Evolutionary conservation across 2,113 vertebrate genomes (phyloP), one percentile per base, ranked within the genome.

Genomic region (Poecilia latipinna): DNA sequence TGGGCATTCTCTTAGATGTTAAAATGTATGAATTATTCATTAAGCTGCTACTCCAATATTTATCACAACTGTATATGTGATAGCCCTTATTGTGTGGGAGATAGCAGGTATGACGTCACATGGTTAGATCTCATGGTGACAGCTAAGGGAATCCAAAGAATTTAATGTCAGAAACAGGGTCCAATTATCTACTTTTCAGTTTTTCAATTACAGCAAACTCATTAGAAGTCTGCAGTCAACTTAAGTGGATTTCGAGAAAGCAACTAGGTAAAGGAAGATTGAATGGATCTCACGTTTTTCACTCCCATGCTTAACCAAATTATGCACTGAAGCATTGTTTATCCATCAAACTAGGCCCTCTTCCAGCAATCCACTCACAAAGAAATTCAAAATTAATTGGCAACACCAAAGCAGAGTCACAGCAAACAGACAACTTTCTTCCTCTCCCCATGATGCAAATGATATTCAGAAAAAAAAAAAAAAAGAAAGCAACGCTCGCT

Each of bases 21-120:
- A 90, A 77, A 75, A 70, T 13, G 39, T 76, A 89, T 95, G 82
- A 93, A 95, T 94, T 82, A 93, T 94, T 89, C 87, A 94, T 39
- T 82, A 86, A 79, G 70, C 78, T 85, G 79, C 86, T 90, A 77
- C 86, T 93, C 68, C 79, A 92, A 82, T 93, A 93, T 94, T 91
- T 91, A 91, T 93, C 54, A 69, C 44, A 31, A 4, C 48, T 69
- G 65, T 64, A 75, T 83, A 82, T 83, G 74, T 90, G 77, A 87
- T 88, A 80, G 83, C 72, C 31, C 80, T 81, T 83, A 83, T 72
- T 80, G 77, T 79, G 66, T 82, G 66, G 70, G 29, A 42, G 29
- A 68, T 71, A 26, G 76, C 61, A 64, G 12, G 65, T 54, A 28
- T 79, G 44, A 82, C 64, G 42, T 68, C 74, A 61, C 65, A 65